A percentile compares a stretch with the other conserved stretches of the same genome.
Evolutionary conservation across 2,797 vertebrate genomes (phyloP).

Genomic region (Clamator glandarius): DNA sequence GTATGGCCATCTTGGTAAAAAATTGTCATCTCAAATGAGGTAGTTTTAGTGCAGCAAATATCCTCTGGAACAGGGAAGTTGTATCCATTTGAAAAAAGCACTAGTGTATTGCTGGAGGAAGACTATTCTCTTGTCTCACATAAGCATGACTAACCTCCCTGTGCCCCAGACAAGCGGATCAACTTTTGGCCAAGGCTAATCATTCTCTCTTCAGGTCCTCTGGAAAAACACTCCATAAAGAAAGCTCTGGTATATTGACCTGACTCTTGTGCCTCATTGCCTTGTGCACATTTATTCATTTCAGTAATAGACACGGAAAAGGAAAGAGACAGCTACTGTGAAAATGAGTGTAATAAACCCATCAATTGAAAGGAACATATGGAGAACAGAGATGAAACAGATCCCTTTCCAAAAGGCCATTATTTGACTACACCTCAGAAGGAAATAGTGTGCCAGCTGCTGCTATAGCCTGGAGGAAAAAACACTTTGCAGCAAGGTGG

Average conservation of each 20-base stretch:
- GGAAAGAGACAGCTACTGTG: slow-evolving; percentile 40
- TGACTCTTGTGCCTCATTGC: background rate
- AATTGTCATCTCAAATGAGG: background rate
- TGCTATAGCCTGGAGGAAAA: slow-evolving; percentile 27
- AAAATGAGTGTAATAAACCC: slow-evolving; percentile 46
- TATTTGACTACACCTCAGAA: slow-evolving; percentile 63
- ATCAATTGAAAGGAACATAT: slow-evolving; percentile 46
- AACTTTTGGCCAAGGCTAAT: background rate
- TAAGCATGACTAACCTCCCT: background rate
- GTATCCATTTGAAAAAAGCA: background rate
- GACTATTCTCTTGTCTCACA: background rate
- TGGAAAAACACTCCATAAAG: background rate
- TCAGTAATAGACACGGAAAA: background rate
- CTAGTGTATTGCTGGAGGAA: background rate
- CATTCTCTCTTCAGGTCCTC: background rate
- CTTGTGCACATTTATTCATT: slow-evolving; percentile 29
- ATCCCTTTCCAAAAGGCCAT: slow-evolving; percentile 38
- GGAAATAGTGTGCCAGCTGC: slow-evolving; percentile 57
- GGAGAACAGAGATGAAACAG: slow-evolving; percentile 56
- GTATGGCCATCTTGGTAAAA: background rate
- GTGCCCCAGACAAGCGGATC: background rate
- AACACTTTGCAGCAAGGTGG: slow-evolving; percentile 2
- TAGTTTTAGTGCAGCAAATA: background rate
- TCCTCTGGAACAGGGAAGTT: background rate
- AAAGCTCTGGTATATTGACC: background rate